Conservation (phyloP, 1,140 invertebrate genomes). For the Pollicipes pollicipes region DNA sequence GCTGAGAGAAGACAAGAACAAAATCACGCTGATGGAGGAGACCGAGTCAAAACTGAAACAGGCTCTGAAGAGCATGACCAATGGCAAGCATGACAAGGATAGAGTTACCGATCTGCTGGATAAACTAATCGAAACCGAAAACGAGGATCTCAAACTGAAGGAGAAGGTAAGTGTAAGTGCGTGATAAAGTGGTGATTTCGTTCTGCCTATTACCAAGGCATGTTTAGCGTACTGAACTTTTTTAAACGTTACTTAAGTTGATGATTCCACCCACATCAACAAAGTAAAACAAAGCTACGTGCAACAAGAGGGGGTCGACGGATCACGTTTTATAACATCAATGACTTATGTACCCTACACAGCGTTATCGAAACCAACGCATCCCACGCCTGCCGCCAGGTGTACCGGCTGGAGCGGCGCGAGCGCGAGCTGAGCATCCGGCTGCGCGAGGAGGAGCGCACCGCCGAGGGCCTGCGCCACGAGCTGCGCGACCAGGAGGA, state of each 20-base stretch:
- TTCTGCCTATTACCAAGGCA: too few species aligned
- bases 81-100: conserved; percentile 9
- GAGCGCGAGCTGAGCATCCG: conserved; percentile 21
- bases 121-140: conserved; percentile 21
- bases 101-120: conserved; percentile 22
- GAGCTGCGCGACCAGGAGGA: conserved; percentile 27
- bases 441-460: conserved; percentile 20
- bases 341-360: too few species aligned
- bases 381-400: conserved; percentile 10
- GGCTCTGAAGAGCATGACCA: neutral
- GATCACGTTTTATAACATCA: too few species aligned
- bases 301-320: too few species aligned
- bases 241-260: too few species aligned
- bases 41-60: conserved; percentile 15
- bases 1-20: conserved; percentile 15
- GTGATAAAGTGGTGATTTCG: too few species aligned
- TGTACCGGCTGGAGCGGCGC: conserved; percentile 19
- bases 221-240: too few species aligned
- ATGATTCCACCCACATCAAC: too few species aligned
- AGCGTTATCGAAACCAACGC: too few species aligned
- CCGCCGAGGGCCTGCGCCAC: conserved; percentile 20
- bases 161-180: conserved; percentile 13
- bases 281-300: too few species aligned
- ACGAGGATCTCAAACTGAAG: conserved; percentile 19
- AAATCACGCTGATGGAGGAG: conserved; percentile 21